phyloP scores from a whole-genome alignment of 2,888 invertebrate species.

The Formica aserva region DNA sequence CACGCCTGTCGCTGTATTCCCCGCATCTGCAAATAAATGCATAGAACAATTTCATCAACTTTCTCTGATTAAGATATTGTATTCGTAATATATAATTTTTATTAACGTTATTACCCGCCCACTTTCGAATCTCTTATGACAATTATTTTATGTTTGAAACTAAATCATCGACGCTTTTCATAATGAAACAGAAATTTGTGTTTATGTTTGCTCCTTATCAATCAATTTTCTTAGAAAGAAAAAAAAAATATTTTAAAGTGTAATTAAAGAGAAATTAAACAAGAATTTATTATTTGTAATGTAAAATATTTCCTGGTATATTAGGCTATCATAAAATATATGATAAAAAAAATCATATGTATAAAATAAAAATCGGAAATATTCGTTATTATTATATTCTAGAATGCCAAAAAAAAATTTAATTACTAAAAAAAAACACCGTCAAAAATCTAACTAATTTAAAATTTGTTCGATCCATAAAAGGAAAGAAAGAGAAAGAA shows the following conservation, averaged over 20 bases:
- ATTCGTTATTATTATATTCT: neutral
- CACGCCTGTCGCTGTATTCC: slow-evolving; percentile 74
- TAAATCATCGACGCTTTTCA: neutral
- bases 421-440: neutral
- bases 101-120: neutral
- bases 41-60: neutral
- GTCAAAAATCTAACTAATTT: slow-evolving; percentile 5
- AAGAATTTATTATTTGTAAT: neutral
- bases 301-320: neutral
- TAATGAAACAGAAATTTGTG: neutral
- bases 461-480: neutral
- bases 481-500: neutral
- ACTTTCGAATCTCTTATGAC: neutral
- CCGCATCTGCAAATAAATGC: slow-evolving; percentile 80
- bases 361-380: neutral
- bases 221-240: neutral
- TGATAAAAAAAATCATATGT: neutral
- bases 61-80: neutral
- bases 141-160: neutral
- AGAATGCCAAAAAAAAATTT: neutral
- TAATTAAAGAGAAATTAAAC: neutral
- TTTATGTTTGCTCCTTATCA: neutral
- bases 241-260: neutral
- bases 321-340: neutral
- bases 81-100: neutral